Base-by-base conservation (phyloP, 2,113 vertebrate genomes). In the Epinephelus cyanopodus region DNA sequence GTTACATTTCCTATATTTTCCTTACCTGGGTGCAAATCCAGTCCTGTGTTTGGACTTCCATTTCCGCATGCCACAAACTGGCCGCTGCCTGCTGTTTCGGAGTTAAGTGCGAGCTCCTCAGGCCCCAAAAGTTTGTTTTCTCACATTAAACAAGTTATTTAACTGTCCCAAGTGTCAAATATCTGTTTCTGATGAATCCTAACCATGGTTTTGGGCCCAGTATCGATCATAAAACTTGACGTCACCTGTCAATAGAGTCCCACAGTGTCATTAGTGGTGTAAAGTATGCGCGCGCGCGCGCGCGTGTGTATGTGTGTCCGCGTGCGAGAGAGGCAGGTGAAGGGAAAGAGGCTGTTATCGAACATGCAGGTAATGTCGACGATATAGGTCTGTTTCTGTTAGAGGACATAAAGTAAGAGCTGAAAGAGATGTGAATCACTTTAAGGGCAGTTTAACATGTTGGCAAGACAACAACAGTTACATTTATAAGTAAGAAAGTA, bases 21-120 rank as follows among this genome's bases (percentile, higher is more conserved):
- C 19, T 11, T 39, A 68, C 37, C 71, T 79, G 27, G 4, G 5
- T 67, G 65, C 2, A 52, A 50, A 64, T 74, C 18, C 60, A 73
- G 65, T n/a, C 29, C 54, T 74, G 21, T 47, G 1, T 75, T 56
- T 25, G 81, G 53, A 29, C 13, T 74, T 82, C 84, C 84, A 89
- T 93, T 94, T 93, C 92, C 92, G 90, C 91, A 84, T 93, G 88
- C 78, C 79, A 77, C 33, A 29, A 57, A 62, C 61, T 74, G 79
- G 33, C 27, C 67, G 12, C 75, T 52, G 69, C 21, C 83, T 29
- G 42, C 57, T 70, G 80, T 58, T 60, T 42, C 15, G 21, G 53
- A 74, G 63, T 56, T 11, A 14, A 47, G 52, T 60, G 23, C 45
- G 57, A 86, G 56, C 79, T 75, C 39, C n/a, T 1, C 39, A 9